Conservation (phyloP, 2,113 vertebrate species). For the Pelobates fuscus region DNA sequence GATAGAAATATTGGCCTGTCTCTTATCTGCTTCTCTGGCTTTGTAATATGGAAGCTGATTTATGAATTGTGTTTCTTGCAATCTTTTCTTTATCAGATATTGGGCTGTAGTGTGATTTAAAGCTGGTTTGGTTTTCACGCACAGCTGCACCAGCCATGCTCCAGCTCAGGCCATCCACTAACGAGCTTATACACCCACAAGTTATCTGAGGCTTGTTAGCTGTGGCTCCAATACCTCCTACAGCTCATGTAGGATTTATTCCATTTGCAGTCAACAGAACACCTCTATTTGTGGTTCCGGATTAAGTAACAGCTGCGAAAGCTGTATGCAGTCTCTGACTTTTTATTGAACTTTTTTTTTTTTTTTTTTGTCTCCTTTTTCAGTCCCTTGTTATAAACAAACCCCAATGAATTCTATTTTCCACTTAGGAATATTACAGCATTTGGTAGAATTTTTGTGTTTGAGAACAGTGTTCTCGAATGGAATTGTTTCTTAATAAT, state of each 20-base stretch:
- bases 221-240: slow-evolving; percentile 15
- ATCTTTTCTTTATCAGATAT: slow-evolving; percentile 58
- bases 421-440: too few species aligned
- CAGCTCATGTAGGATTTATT: neutral
- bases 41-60: slow-evolving; percentile 60
- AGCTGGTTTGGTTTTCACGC: slow-evolving; percentile 50
- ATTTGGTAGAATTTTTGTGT: too few species aligned
- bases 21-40: slow-evolving; percentile 51
- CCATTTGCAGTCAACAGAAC: neutral
- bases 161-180: slow-evolving; percentile 55
- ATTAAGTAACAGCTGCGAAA: slow-evolving; percentile 5
- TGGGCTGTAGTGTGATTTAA: slow-evolving; percentile 58
- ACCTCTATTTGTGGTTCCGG: slow-evolving; percentile 7
- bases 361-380: neutral
- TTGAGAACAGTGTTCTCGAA: too few species aligned
- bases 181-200: slow-evolving; percentile 50
- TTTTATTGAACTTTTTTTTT: neutral
- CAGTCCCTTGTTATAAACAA: too few species aligned
- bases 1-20: slow-evolving; percentile 46
- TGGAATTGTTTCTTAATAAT: too few species aligned
- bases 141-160: slow-evolving; percentile 60
- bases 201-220: slow-evolving; percentile 20
- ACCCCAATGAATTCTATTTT: too few species aligned
- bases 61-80: slow-evolving; percentile 60
- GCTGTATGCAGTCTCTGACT: neutral